phyloP scores from a whole-genome alignment of 2,113 vertebrate species.

The Stictonetta naevosa region DNA sequence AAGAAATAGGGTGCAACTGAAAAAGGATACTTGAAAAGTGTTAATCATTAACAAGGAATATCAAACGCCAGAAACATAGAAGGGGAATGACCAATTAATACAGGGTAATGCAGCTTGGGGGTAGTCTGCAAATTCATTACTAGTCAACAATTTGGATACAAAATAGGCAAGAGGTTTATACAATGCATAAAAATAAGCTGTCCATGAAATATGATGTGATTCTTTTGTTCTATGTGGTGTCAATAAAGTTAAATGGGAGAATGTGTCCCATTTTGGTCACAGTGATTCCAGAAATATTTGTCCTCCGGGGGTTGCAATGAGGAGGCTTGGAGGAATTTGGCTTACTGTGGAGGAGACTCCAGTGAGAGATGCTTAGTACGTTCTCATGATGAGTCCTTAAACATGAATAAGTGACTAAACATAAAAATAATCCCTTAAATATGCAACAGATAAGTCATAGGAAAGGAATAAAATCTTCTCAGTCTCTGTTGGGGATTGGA shows the following conservation, averaged over 20 bases:
- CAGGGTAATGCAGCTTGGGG: neutral
- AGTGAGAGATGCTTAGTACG: neutral
- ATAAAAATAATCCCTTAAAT: neutral
- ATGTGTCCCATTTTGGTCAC: neutral
- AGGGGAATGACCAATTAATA: neutral
- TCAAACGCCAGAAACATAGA: neutral
- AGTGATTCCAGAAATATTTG: neutral
- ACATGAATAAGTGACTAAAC: neutral
- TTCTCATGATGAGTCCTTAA: neutral
- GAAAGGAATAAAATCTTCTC: neutral
- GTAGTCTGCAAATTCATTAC: neutral
- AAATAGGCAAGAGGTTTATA: slow-evolving; percentile 18
- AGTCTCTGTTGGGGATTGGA: neutral
- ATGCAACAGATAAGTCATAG: neutral
- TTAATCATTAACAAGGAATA: neutral
- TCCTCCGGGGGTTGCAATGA: neutral
- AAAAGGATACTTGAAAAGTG: neutral
- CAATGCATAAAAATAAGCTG: neutral
- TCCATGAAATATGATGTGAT: slow-evolving; percentile 1
- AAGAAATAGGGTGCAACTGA: neutral
- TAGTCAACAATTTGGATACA: neutral
- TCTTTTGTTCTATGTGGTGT: slow-evolving; percentile 5
- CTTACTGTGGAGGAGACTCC: neutral
- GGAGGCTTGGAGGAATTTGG: neutral
- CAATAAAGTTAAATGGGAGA: neutral